phyloP scores from a whole-genome alignment of 2,113 vertebrate genomes.

The Manacus vitellinus region DNA sequence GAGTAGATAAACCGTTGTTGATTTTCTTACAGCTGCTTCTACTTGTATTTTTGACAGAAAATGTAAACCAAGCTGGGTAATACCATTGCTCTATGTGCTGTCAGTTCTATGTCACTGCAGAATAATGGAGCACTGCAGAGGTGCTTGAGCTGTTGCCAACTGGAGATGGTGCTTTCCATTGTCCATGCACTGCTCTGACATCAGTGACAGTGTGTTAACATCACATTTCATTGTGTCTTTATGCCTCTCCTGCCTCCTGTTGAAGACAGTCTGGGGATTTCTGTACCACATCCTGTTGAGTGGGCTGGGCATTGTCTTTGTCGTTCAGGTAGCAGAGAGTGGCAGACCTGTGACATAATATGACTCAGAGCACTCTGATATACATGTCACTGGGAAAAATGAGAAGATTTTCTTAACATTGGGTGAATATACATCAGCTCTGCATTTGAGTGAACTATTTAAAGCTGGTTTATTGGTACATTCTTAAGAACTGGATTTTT shows the following conservation, averaged over 20 bases:
- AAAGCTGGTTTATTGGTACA: background rate
- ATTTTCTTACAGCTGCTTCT: background rate
- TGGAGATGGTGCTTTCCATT: background rate
- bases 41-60: background rate
- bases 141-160: background rate
- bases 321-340: background rate
- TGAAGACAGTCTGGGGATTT: background rate
- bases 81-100: background rate
- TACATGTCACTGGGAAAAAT: background rate
- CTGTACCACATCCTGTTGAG: background rate
- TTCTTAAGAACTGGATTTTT: background rate
- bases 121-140: background rate
- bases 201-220: background rate
- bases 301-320: background rate
- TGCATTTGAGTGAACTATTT: background rate
- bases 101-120: background rate
- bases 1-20: background rate
- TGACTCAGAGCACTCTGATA: background rate
- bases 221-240: background rate
- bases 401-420: background rate
- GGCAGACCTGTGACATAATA: background rate
- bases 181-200: rapidly evolving
- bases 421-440: background rate
- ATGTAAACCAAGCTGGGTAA: background rate
- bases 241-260: background rate